Conservation (phyloP, 2,797 vertebrate species). For the Manis crassicaudata region DNA sequence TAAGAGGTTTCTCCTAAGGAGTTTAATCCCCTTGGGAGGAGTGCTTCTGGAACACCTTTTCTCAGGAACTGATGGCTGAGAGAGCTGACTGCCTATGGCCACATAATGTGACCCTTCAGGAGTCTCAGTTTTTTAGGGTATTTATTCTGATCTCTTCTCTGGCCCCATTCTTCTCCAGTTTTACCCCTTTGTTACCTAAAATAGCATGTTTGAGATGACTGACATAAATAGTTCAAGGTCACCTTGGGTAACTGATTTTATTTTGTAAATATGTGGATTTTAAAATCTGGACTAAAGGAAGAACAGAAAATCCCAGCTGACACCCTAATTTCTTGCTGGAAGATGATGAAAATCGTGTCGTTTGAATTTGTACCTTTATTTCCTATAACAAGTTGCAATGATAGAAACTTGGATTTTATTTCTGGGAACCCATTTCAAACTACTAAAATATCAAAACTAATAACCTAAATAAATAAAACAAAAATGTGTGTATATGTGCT, state of each 20-base stretch:
- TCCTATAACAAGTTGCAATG: not conserved
- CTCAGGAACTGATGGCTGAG: not conserved
- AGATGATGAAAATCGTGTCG: not conserved
- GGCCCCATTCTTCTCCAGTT: not conserved
- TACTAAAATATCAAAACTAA: not conserved
- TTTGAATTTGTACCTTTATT: not conserved
- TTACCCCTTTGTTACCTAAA: not conserved
- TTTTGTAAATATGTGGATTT: not conserved
- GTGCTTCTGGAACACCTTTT: not conserved
- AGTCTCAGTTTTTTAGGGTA: not conserved
- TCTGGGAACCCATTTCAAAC: not conserved
- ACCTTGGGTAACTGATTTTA: not conserved
- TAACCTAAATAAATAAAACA: not conserved
- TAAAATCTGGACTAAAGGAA: not conserved
- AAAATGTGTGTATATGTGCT: not conserved
- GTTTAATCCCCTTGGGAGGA: not conserved
- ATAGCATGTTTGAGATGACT: not conserved
- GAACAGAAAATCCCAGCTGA: not conserved
- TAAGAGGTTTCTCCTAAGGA: not conserved
- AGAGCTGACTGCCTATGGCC: not conserved
- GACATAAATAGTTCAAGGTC: not conserved
- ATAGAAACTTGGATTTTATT: conserved; percentile 9
- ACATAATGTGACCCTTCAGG: fast-evolving
- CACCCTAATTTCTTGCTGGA: not conserved
- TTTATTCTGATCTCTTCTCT: not conserved